Evolutionary conservation across 2,797 vertebrate species (phyloP), one percentile per base, ranked within the genome.

Genomic region (Rhinichthys osculus): DNA sequence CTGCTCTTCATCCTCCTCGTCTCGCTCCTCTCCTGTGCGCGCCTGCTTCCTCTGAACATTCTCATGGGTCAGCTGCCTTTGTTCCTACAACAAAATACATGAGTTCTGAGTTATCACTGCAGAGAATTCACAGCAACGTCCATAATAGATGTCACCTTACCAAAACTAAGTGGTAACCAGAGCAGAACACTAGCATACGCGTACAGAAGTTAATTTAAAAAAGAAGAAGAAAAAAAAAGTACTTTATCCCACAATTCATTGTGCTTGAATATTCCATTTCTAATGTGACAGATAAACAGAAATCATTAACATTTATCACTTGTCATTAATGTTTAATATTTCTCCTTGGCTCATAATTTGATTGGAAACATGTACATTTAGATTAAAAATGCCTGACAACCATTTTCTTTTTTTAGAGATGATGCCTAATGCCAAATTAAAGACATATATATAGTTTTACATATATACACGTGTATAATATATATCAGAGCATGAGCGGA

Each of bases 31-130:
- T 6, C 98, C 98, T 0, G 98, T 99, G 30, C 98, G 94, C 0
- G 98, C 98, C 92, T 99, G 98, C 89, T 99, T 99, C 84, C 98
- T 96, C 83, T 99, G 98, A 7, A 99, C 98, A 0, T 99, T 99
- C 93, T 99, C 98, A 0, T 99, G 97, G 3, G 98, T 99, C 91
- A 99, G 95, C 93, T 99, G 98, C 84, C 98, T 96, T 90, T 99
- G 98, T 33, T 99, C 98, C 98, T 99, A 17, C 13, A 80, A 47
- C 64, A n/a, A 57, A n/a, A 66, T 35, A 59, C 52, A 44, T 3
- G 21, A 21, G 52, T 54, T 27, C 19, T 7, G 30, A 62, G 47
- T 17, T 9, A 7, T 33, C 11, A 54, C 50, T 2, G 21, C 14
- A 71, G 42, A 27, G 2, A 33, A 27, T 40, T 67, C 16, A 82